Evolutionary conservation across 2,797 vertebrate species (phyloP), one percentile per base, ranked within the genome.

Genomic region (Antennarius maculatus): DNA sequence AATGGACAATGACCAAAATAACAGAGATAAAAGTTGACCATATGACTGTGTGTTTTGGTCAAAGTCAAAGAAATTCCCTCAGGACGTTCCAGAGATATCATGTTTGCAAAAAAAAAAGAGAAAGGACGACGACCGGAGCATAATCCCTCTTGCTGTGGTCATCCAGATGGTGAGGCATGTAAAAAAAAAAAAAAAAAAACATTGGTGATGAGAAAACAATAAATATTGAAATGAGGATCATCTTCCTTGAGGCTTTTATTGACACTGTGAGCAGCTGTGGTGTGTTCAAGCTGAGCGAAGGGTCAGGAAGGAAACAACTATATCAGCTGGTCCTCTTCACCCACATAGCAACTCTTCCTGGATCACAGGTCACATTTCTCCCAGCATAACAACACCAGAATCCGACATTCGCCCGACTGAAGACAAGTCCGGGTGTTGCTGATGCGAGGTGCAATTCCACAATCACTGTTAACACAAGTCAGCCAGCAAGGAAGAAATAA

Each of bases 291-390:
- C 61, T 56, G 43, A 39, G 48, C 57, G 49, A 54, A 74, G 45
- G 58, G 62, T 76, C 62, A 54, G 56, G 75, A 78, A 66, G 47
- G 61, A 72, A 60, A 80, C 46, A 73, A 71, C 31, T 28, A 39
- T 27, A 76, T 74, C 61, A 57, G 56, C 54, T 68, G 62, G 59
- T 50, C 61, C 41, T 71, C 75, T 64, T 72, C 75, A 57, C 66
- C 54, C 61, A 71, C 73, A 89, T 86, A 74, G 80, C 86, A 78
- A 57, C 76, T 82, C 75, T 69, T 76, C 71, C 54, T 17, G 17
- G 79, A 67, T 66, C 69, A 50, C 3, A 76, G 86, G 84, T 91
- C 86, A 80, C 51, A 54, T 91, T 91, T 90, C 89, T 82, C 66
- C 79, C 85, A 70, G 71, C 81, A 80, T 78, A 77, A 81, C 86